Evolutionary conservation across 2,797 vertebrate species (phyloP).

Genomic region (Coregonus ussuriensis): DNA sequence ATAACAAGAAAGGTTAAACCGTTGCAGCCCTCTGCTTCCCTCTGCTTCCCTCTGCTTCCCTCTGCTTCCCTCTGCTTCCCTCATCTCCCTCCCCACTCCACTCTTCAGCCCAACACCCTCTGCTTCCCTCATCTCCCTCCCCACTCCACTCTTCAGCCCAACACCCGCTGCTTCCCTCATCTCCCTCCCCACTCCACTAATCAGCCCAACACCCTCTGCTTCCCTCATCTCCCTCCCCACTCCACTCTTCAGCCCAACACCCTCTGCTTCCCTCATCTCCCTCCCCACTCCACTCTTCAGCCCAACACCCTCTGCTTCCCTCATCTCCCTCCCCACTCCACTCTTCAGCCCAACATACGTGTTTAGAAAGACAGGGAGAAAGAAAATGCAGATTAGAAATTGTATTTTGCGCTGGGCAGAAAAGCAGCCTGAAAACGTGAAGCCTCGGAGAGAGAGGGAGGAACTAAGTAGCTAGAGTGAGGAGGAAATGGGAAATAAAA

Average conservation of each 20-base stretch:
- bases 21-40: constrained; percentile 47
- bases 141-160: constrained; percentile 33
- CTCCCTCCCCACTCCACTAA: constrained; percentile 35
- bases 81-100: constrained; percentile 34
- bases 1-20: constrained; percentile 58
- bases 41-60: background rate
- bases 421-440: constrained; percentile 41
- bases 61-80: too few species aligned
- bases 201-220: constrained; percentile 31
- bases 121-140: constrained; percentile 33
- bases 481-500: background rate
- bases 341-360: constrained; percentile 39
- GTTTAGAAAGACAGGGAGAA: constrained; percentile 39
- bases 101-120: constrained; percentile 34
- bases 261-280: constrained; percentile 32
- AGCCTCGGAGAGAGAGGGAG: constrained; percentile 24
- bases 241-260: constrained; percentile 32
- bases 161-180: constrained; percentile 26
- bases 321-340: constrained; percentile 34
- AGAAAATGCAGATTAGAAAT: constrained; percentile 62
- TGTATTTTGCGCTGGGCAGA: constrained; percentile 49
- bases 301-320: constrained; percentile 18
- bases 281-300: constrained; percentile 33
- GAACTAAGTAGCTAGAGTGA: background rate
- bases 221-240: constrained; percentile 33